Conservation (phyloP, 2,797 vertebrate species). For the Fringilla coelebs region DNA sequence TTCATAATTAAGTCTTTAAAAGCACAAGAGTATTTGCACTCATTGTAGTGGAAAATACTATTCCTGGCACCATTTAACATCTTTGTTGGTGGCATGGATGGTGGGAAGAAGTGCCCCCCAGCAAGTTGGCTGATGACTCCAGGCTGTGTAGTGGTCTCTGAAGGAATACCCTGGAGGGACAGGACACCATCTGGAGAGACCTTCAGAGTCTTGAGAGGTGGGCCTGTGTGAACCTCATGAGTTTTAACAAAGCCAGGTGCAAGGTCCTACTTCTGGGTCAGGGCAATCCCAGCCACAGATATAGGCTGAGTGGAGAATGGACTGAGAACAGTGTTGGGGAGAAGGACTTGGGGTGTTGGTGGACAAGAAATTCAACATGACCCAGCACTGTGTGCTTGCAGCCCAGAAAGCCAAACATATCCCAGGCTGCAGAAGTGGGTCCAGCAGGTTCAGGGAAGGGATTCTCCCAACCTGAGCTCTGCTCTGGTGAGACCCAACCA, state of each 20-base stretch:
- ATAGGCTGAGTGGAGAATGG: not conserved
- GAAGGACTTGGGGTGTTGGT: not conserved
- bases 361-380: not conserved
- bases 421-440: not conserved
- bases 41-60: not conserved
- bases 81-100: not conserved
- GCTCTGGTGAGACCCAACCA: no score
- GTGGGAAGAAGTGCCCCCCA: not conserved
- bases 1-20: not conserved
- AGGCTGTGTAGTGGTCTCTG: not conserved
- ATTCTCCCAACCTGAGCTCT: not conserved
- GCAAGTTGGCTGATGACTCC: not conserved
- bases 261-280: not conserved
- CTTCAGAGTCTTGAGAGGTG: not conserved
- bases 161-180: not conserved
- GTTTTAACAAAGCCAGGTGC: not conserved
- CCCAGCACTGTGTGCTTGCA: not conserved
- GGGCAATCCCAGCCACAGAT: not conserved
- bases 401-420: not conserved
- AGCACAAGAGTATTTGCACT: accelerated
- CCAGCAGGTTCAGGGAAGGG: not conserved
- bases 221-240: not conserved
- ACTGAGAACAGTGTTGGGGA: not conserved
- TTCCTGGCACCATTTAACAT: not conserved
- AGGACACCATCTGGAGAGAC: not conserved